These are phyloP conservation scores for Lagorchestes hirsutus DNA, from an alignment of 2,797 vertebrate species.

Conservation along the genomic window DNA sequence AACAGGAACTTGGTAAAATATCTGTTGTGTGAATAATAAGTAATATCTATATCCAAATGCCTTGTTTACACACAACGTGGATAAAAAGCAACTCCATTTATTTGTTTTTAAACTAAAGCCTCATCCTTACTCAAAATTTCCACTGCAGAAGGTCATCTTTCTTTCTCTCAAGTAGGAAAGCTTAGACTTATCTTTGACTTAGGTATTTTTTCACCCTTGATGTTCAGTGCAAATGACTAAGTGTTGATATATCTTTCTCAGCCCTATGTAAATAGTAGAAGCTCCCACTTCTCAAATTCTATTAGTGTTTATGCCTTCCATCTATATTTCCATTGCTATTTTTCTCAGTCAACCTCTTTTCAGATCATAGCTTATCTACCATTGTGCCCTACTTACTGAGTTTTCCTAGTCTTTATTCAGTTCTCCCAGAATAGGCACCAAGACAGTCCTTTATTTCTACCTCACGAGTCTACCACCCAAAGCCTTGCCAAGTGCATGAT, in stretches of 20 bases:
- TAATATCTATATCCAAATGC: background rate
- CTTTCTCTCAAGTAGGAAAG: background rate
- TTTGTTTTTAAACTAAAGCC: background rate
- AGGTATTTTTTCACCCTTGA: background rate
- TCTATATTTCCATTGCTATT: background rate
- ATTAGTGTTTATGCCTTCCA: background rate
- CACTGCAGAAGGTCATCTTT: background rate
- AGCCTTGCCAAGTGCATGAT: background rate
- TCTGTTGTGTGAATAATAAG: background rate
- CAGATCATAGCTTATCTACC: background rate
- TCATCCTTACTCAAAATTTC: background rate
- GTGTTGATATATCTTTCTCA: background rate
- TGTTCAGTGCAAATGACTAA: background rate
- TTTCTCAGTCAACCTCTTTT: background rate
- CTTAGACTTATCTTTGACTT: background rate
- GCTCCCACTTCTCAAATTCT: background rate
- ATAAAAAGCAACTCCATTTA: background rate
- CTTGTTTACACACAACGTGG: background rate
- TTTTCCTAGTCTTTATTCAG: background rate
- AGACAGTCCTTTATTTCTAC: background rate
- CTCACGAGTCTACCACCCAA: background rate
- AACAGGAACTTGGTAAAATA: background rate
- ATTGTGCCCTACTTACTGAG: background rate
- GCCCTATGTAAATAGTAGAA: background rate
- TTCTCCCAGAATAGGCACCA: background rate